phyloP scores from a whole-genome alignment of 2,888 invertebrate species.

The Andrena camellia region DNA sequence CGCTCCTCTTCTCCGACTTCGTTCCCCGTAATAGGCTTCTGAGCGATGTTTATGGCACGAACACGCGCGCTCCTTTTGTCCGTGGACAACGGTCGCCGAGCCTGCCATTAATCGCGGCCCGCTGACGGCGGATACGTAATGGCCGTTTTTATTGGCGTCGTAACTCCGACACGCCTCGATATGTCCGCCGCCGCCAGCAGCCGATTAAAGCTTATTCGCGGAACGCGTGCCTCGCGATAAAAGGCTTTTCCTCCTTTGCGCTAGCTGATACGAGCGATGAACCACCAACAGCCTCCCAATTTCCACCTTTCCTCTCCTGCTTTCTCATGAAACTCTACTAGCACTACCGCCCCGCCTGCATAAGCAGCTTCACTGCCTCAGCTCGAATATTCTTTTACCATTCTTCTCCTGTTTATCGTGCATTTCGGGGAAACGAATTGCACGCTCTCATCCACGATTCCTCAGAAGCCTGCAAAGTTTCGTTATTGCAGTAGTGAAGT shows the following conservation, averaged over 20 bases:
- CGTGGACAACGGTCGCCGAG: background rate
- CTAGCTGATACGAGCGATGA: background rate
- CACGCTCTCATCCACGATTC: background rate
- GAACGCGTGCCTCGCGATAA: background rate
- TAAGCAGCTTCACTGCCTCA: too few species aligned
- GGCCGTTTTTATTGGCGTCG: conserved; percentile 26
- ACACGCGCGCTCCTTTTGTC: conserved; percentile 5
- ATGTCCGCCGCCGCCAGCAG: background rate
- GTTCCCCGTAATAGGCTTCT: background rate
- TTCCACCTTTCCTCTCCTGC: too few species aligned
- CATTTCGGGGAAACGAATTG: too few species aligned
- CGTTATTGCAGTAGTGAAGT: background rate
- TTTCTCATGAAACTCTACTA: too few species aligned
- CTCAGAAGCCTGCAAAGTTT: background rate
- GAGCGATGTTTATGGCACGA: conserved; percentile 16
- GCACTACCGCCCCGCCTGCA: too few species aligned
- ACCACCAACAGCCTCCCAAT: too few species aligned
- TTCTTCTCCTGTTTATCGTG: too few species aligned
- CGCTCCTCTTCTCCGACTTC: background rate
- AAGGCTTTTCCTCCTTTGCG: background rate
- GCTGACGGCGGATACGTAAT: conserved; percentile 11
- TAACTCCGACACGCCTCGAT: conserved; percentile 23
- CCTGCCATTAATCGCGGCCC: conserved; percentile 13
- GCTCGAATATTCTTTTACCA: too few species aligned
- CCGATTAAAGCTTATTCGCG: conserved; percentile 14